Evolutionary conservation across 2,888 invertebrate genomes (phyloP).

Genomic region (Coremacera marginata): DNA sequence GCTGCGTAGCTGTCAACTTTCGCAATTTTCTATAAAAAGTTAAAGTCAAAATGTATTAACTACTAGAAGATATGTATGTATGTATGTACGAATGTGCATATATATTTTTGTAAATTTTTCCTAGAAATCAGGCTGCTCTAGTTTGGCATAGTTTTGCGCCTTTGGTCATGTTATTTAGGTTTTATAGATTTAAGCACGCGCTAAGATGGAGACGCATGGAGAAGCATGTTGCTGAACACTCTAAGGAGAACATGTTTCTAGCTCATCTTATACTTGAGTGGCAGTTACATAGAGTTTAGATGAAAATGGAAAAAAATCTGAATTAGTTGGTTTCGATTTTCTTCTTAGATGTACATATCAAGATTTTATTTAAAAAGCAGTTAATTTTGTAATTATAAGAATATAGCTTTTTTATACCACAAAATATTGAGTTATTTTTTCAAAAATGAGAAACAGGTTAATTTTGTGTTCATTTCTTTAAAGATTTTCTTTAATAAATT

Average conservation of each 20-base stretch:
- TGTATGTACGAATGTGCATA: too few relatives aligned
- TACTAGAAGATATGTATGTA: neutral
- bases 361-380: neutral
- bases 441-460: too few relatives aligned
- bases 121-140: constrained; percentile 23
- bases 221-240: neutral
- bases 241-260: neutral
- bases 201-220: neutral
- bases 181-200: neutral
- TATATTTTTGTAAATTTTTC: neutral
- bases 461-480: too few relatives aligned
- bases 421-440: too few relatives aligned
- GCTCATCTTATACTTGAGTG: neutral
- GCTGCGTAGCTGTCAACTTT: constrained; percentile 13
- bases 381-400: too few relatives aligned
- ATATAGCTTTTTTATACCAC: too few relatives aligned
- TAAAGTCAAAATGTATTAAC: neutral
- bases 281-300: neutral
- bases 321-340: neutral
- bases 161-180: constrained; percentile 1
- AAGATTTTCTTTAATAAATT: too few relatives aligned
- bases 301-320: neutral
- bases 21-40: neutral
- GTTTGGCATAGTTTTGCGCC: neutral
- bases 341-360: neutral